Base-by-base conservation (phyloP, 2,888 invertebrate species). In the Orthosia gracilis region DNA sequence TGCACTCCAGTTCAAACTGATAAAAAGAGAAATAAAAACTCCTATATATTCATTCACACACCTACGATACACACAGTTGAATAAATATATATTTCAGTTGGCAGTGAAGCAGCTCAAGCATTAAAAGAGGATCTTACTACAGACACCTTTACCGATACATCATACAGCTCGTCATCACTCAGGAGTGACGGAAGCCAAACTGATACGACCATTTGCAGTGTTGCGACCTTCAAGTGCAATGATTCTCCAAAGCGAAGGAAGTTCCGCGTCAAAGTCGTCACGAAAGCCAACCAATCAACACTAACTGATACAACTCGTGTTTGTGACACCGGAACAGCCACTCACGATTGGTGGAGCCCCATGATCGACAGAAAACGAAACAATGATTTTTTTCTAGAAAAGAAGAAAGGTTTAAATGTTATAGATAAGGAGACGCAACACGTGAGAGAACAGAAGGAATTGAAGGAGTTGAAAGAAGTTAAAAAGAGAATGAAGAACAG, bases 341-440 rank as follows among this genome's bases (percentile, higher is more conserved):
- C 93, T 0, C 80, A 88, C 18, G 94, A 94, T 72, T 95, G 94
- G 94, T 95, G 94, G 94, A 94, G 93, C 80, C 94, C 94, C 0
- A 83, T 94, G 3, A 26, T 91, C 0, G 94, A 95, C 50, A 92
- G 84, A 76, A 94, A 49, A 67, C 52, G 12, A 3, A 50, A 90
- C 4, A 47, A 68, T 5, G 23, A 23, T n/a, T 71, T 71, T 9
- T 12, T 49, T 4, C 61, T 80, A 9, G 78, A 80, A 58, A 78
- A 82, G 73, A 82, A 73, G 54, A 71, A 57, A 57, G 74, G 63
- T 5, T 69, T 84, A 15, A 78, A 85, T 59, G n/a, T 68, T 11
- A 15, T 84, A 5, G 73, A 82, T 57, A 83, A 79, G 61, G 83
- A 85, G 50, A 76, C 73, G 76, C 70, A 59, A 47, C 54, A 74